Base-by-base conservation (phyloP, 2,113 vertebrate genomes). In the Cisticola juncidis region DNA sequence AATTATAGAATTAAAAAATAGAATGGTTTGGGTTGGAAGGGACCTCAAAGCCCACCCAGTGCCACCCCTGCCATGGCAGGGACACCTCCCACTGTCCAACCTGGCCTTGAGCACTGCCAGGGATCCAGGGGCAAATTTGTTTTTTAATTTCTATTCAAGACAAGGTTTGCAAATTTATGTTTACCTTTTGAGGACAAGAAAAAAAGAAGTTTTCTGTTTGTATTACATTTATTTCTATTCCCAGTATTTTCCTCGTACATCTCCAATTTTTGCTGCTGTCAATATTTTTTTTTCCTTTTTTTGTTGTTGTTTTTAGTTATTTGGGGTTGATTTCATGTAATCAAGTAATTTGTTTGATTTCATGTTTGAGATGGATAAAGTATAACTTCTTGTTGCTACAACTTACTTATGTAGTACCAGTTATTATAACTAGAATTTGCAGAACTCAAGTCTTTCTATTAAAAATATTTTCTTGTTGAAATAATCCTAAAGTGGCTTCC, bases 401-500 rank as follows among this genome's bases (percentile, higher is more conserved):
- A 6, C 24, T 62, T 48, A 22, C 9, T 71, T 64, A 9, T 61
- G 68, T 38, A 29, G 3, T 38, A 22, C 2, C 1, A 65, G 2
- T 72, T 72, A 35, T 18, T 81, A 70, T 81, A 92, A 61, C 14
- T 5, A 65, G 24, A 65, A 84, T 56, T 57, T 14, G 26, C 21
- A 81, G 35, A 57, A 45, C 3, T 81, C 1, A 0, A 35, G 15
- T n/a, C 1, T 50, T 35, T 48, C 2, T 53, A 48, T 36, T 0
- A 12, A 28, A 13, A 53, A 13, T 14, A 24, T 6, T 44, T 73
- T 66, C 2, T 7, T 53, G 2, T 65, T 85, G 14, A 82, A 91
- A 86, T 51, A 76, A 54, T 61, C 42, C 22, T 35, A 25, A 24
- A 50, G 11, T 29, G 86, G 17, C 36, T 82, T 35, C 10, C 47